Conservation (phyloP, 2,888 invertebrate genomes). For the Yponomeuta sedellus region DNA sequence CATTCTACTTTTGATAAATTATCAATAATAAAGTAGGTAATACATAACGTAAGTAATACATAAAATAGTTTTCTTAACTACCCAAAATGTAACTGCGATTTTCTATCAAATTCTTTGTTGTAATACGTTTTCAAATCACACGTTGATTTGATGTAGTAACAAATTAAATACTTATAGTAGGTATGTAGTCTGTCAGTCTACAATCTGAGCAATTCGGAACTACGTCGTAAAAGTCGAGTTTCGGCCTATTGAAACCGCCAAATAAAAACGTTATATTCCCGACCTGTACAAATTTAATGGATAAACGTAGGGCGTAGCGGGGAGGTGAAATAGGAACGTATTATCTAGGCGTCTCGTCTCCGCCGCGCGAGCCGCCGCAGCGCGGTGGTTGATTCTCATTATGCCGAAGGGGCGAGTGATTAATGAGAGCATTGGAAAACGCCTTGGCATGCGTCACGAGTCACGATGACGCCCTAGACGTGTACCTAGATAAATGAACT, state of each 20-base stretch:
- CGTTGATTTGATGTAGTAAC: background rate
- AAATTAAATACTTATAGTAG: background rate
- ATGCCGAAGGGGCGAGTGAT: slow-evolving; percentile 65
- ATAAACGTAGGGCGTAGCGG: background rate
- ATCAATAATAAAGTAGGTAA: background rate
- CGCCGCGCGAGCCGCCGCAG: slow-evolving; percentile 31
- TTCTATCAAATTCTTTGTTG: background rate
- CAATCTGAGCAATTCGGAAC: background rate
- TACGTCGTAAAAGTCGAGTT: background rate
- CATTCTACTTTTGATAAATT: no score
- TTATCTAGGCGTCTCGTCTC: slow-evolving; percentile 14
- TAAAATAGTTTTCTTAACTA: background rate
- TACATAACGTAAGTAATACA: slow-evolving; percentile 1
- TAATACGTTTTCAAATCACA: background rate
- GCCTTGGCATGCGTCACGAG: slow-evolving; percentile 66
- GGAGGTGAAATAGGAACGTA: slow-evolving; percentile 20
- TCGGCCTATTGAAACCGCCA: background rate
- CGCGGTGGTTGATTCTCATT: slow-evolving; percentile 58
- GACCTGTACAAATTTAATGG: background rate
- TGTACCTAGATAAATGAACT: slow-evolving; percentile 60
- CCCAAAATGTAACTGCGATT: background rate
- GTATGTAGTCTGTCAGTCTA: background rate
- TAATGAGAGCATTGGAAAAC: slow-evolving; percentile 71
- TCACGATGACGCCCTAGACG: slow-evolving; percentile 51
- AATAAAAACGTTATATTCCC: background rate